phyloP scores from a whole-genome alignment of 1,140 invertebrate species.

The Diachasma alloeum region DNA sequence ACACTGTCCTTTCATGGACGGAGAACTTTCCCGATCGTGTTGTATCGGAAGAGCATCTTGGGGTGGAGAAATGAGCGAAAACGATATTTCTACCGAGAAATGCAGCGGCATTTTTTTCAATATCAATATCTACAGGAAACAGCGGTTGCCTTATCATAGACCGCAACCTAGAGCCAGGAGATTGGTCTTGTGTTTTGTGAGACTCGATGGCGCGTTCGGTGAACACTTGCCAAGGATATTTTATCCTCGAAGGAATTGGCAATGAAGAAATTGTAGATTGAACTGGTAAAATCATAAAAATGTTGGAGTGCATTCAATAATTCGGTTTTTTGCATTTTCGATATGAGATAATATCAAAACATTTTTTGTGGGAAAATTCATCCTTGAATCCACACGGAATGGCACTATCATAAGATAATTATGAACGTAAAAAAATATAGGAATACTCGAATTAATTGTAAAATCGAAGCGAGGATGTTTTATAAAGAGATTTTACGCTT shows the following conservation, averaged over 20 bases:
- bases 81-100: not conserved
- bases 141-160: not conserved
- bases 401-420: no score
- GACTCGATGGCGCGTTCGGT: not conserved
- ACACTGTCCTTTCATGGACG: not conserved
- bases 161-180: slow-evolving; percentile 24
- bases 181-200: not conserved
- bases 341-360: no score
- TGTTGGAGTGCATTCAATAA: no score
- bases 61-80: not conserved
- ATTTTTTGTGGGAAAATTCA: no score
- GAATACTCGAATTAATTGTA: no score
- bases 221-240: not conserved
- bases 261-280: no score
- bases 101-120: not conserved
- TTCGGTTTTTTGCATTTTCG: no score
- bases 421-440: no score
- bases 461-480: no score
- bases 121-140: not conserved
- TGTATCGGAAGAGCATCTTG: not conserved
- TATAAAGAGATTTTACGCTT: no score
- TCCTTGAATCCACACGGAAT: no score
- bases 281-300: no score
- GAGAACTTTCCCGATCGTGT: not conserved
- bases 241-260: not conserved